Base-by-base conservation (phyloP, 2,888 invertebrate genomes). In the Acholoe squamosa region DNA sequence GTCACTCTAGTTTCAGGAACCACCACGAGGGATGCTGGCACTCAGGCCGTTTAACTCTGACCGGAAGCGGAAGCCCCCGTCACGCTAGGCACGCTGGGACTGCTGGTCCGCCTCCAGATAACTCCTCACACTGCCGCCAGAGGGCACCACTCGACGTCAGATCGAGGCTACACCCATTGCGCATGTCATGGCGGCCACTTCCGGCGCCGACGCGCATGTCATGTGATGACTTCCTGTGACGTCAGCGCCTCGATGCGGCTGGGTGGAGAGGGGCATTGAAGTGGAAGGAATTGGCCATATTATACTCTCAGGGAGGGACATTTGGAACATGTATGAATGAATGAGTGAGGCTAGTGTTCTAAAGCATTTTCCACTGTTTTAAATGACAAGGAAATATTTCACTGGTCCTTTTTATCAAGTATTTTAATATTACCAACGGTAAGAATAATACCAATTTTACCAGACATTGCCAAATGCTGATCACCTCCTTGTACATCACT, bases 221-320 rank as follows among this genome's bases (percentile, higher is more conserved):
- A 71, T 28, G 71, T 71, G 71, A 71, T 71, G 71, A 71, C 71
- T 71, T 71, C 71, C 71, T 71, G 28, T 71, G 71, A 71, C 71
- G 71, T 71, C 71, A 71, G 71, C 71, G 61, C 61, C 61, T 61
- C n/a, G 61, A 61, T 71, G 28, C 71, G 31, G 25, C 71, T 25
- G 71, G 28, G 3, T 25, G 28, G 71, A 14, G 19, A 14, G 28
- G n/a, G 19, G 61, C 19, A 61, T 19, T 61, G 61, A n/a, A 61
- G 61, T 1, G 61, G n/a, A 61, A 61, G 61, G 61, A 61, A 61
- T 61, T 61, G 61, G 61, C n/a, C 61, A 61, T 61, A 61, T 61
- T 61, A 61, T 61, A n/a, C 61, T 43, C 43, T 43, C 3, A 61
- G 61, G 61, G 61, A 61, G 61, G 61, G 61, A 19, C 43, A 43